Evolutionary conservation across 1,140 invertebrate genomes (phyloP).

Genomic region (Platyscapa corneri): DNA sequence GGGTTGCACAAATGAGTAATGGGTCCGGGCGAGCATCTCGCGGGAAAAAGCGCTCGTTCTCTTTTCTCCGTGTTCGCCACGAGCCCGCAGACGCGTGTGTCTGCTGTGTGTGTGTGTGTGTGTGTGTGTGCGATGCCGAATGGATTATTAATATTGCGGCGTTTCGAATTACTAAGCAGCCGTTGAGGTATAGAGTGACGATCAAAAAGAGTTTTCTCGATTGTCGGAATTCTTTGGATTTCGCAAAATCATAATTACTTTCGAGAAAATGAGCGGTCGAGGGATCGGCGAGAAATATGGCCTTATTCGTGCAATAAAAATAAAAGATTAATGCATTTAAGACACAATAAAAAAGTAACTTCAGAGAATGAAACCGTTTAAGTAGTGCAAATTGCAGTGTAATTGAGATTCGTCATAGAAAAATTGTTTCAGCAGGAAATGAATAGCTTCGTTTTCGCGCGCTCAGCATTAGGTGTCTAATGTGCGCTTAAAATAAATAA

Average conservation of each 20-base stretch:
- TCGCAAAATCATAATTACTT: background rate
- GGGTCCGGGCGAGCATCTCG: conserved; percentile 5
- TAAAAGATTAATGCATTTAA: background rate
- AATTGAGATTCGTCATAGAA: background rate
- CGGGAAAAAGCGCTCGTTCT: background rate
- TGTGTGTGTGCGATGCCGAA: background rate
- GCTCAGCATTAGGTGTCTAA: background rate
- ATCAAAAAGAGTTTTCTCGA: background rate
- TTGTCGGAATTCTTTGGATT: background rate
- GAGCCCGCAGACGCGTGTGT: too few relatives aligned
- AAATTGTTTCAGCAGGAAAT: background rate
- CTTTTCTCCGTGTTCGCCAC: too few relatives aligned
- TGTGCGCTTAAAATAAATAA: background rate
- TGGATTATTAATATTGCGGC: background rate
- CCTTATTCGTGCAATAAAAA: background rate
- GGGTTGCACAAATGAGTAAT: conserved; percentile 55
- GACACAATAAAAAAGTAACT: background rate
- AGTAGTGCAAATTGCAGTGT: background rate
- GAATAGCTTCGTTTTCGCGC: background rate
- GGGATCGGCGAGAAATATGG: background rate
- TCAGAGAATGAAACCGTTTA: background rate
- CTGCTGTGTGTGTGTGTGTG: background rate
- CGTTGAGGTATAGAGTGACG: background rate
- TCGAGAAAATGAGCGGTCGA: background rate
- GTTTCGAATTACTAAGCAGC: background rate